These are phyloP conservation scores for Passer domesticus DNA, from an alignment of 2,113 vertebrate species.

Conservation along the genomic window DNA sequence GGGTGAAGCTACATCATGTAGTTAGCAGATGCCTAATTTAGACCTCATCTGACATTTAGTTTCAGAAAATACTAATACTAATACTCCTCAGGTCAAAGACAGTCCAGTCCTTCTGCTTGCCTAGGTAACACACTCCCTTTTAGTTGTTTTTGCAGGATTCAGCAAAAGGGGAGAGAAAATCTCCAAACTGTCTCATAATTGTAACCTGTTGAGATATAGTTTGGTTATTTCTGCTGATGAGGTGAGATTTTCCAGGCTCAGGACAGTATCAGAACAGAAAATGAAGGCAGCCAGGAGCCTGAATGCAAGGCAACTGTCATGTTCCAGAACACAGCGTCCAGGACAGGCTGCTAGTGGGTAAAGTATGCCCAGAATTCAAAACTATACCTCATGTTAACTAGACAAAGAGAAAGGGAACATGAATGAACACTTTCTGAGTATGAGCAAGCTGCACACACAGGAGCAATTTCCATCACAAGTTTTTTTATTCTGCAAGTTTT, in stretches of 20 bases:
- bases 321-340: background rate
- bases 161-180: background rate
- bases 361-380: background rate
- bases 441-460: background rate
- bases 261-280: background rate
- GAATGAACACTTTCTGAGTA: background rate
- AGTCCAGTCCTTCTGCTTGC: background rate
- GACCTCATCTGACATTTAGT: background rate
- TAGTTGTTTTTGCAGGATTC: background rate
- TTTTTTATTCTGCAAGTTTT: constrained; percentile 1
- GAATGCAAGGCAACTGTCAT: background rate
- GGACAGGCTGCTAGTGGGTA: background rate
- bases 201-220: background rate
- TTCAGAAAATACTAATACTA: background rate
- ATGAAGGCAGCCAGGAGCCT: background rate
- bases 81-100: background rate
- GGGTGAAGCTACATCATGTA: background rate
- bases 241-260: background rate
- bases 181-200: background rate
- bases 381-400: background rate
- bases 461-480: background rate
- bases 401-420: background rate
- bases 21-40: background rate
- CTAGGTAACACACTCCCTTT: background rate
- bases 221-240: background rate